Evolutionary conservation across 2,797 vertebrate genomes (phyloP).

Genomic region (Xiphorhynchus erythropygius): DNA sequence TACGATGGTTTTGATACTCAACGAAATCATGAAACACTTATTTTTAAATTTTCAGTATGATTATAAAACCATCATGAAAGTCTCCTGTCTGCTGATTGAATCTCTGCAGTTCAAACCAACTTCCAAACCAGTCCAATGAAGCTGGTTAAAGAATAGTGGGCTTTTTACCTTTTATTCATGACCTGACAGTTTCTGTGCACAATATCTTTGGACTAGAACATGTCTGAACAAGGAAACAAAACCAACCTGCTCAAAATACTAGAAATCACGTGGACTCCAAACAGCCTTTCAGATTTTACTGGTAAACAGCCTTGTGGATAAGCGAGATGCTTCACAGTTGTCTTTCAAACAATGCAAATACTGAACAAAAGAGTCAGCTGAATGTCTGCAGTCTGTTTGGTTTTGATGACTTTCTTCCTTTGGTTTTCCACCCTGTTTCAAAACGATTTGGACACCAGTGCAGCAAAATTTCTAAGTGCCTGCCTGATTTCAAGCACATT

Average conservation of each 20-base stretch:
- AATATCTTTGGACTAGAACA: neutral
- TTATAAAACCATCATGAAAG: rapidly evolving
- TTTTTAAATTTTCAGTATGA: neutral
- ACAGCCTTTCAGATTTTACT: neutral
- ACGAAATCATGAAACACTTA: neutral
- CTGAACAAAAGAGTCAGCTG: neutral
- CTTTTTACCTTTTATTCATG: conserved; percentile 21
- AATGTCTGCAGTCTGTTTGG: neutral
- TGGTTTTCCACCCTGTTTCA: neutral
- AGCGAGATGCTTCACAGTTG: neutral
- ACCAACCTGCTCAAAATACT: neutral
- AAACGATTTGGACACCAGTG: neutral
- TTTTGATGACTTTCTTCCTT: neutral
- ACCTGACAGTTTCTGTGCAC: neutral
- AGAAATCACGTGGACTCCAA: neutral
- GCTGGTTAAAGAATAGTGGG: neutral
- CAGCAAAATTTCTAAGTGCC: neutral
- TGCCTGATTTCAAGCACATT: neutral
- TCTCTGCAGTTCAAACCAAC: neutral
- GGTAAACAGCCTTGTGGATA: neutral
- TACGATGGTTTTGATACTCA: rapidly evolving
- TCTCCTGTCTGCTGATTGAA: neutral
- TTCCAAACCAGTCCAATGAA: neutral
- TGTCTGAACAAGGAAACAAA: neutral
- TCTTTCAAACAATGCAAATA: neutral